phyloP scores from a whole-genome alignment of 2,888 invertebrate genomes.

The Phragmatobia fuliginosa region DNA sequence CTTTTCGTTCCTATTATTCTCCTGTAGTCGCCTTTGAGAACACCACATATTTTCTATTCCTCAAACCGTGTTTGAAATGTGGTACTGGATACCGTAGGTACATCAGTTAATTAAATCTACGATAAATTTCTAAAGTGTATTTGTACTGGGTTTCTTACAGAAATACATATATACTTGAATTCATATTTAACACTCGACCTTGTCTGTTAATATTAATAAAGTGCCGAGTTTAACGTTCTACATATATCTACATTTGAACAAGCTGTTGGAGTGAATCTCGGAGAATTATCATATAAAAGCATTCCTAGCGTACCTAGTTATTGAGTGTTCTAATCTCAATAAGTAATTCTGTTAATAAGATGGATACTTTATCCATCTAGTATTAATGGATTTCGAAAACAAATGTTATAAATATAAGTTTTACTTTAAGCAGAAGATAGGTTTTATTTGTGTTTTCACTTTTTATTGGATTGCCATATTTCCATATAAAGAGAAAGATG shows the following conservation, averaged over 20 bases:
- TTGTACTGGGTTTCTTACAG: background rate
- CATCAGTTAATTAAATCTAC: background rate
- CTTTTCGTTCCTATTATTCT: too few relatives aligned
- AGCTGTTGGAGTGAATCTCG: background rate
- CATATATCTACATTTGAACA: background rate
- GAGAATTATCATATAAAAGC: background rate
- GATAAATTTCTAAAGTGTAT: background rate
- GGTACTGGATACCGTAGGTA: too few relatives aligned
- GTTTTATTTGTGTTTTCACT: background rate
- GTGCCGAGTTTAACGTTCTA: background rate
- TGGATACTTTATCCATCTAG: background rate
- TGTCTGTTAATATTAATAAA: background rate
- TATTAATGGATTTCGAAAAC: too few relatives aligned
- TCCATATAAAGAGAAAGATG: background rate
- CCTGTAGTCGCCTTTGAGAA: too few relatives aligned
- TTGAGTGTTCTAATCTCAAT: background rate
- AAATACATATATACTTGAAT: background rate
- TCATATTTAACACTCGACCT: background rate
- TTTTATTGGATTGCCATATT: background rate
- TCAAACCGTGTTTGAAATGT: too few relatives aligned
- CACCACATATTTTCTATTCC: too few relatives aligned
- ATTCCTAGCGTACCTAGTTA: background rate
- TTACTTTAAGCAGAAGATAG: background rate
- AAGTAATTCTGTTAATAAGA: background rate
- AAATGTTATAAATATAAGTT: too few relatives aligned